A percentile compares a stretch with the other conserved stretches of the same genome.
Conservation (phyloP, 2,888 invertebrate genomes). For the Drosophila niveifrons region DNA sequence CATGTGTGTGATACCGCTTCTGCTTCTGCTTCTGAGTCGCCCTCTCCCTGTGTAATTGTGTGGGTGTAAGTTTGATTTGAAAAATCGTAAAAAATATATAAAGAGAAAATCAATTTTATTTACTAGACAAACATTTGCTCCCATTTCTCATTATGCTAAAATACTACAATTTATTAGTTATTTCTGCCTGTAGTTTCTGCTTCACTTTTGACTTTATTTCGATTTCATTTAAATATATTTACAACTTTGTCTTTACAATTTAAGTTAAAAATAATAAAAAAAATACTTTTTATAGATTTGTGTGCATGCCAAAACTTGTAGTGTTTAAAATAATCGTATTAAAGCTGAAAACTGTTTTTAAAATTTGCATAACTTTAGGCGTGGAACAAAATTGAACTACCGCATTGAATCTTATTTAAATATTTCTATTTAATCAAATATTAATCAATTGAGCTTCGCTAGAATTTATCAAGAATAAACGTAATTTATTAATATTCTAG, state of each 20-base stretch:
- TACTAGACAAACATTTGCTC: slow-evolving; percentile 55
- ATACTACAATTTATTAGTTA: background rate
- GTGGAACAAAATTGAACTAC: background rate
- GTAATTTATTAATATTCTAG: too few species aligned
- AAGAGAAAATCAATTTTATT: slow-evolving; percentile 79
- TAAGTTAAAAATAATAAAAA: background rate
- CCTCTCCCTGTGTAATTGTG: background rate
- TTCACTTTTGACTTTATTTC: slow-evolving; percentile 9
- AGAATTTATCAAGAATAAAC: too few species aligned
- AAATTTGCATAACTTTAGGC: background rate
- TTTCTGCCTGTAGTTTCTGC: slow-evolving; percentile 8
- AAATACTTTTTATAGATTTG: background rate
- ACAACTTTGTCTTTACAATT: background rate
- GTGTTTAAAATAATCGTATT: background rate
- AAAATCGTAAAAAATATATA: slow-evolving; percentile 81
- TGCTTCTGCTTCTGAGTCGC: background rate
- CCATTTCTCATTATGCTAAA: slow-evolving; percentile 32
- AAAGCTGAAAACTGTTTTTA: background rate
- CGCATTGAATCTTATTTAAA: too few species aligned
- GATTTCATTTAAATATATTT: slow-evolving; percentile 7
- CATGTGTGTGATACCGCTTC: slow-evolving; percentile 8
- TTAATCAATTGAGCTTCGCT: too few species aligned
- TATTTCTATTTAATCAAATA: too few species aligned
- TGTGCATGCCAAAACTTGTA: background rate
- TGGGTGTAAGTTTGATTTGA: slow-evolving; percentile 65